These are phyloP conservation scores for Stegastes partitus DNA, from an alignment of 2,113 vertebrate genomes.

Conservation along the genomic window DNA sequence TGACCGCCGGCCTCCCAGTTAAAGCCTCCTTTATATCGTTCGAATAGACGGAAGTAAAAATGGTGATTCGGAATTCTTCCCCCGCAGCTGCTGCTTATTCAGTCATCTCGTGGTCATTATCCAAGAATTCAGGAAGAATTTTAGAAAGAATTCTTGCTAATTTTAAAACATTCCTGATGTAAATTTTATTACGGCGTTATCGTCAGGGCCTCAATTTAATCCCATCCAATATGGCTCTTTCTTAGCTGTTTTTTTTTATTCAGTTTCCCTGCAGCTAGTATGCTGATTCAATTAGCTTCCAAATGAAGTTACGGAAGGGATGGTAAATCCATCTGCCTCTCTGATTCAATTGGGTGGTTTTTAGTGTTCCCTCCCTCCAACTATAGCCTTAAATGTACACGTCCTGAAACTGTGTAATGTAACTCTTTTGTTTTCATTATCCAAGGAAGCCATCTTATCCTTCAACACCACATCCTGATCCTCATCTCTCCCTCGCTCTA, in stretches of 20 bases:
- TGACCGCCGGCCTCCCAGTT: not conserved
- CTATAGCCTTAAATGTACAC: conserved; percentile 37
- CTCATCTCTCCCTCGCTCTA: conserved; percentile 24
- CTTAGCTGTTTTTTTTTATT: conserved; percentile 66
- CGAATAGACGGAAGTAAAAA: conserved; percentile 16
- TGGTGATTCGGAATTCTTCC: conserved; percentile 18
- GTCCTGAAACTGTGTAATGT: conserved; percentile 58
- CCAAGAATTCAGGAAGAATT: conserved; percentile 50
- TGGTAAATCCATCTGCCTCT: conserved; percentile 71
- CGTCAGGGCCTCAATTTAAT: conserved; percentile 59
- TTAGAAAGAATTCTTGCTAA: conserved; percentile 40
- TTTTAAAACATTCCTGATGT: conserved; percentile 62
- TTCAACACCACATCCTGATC: conserved; percentile 51
- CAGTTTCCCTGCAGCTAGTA: conserved; percentile 70
- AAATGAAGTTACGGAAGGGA: conserved; percentile 75
- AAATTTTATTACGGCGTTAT: conserved; percentile 71
- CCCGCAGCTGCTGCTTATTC: conserved; percentile 26
- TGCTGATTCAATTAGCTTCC: conserved; percentile 78
- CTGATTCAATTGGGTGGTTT: conserved; percentile 66
- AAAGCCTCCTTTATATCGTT: conserved; percentile 19
- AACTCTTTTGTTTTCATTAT: conserved; percentile 67
- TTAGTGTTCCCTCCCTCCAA: conserved; percentile 50
- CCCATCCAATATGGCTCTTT: conserved; percentile 54
- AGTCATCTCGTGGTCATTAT: conserved; percentile 47
- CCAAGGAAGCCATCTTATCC: conserved; percentile 69